phyloP scores from a whole-genome alignment of 1,140 invertebrate genomes.

The Eupristina koningsbergeri region DNA sequence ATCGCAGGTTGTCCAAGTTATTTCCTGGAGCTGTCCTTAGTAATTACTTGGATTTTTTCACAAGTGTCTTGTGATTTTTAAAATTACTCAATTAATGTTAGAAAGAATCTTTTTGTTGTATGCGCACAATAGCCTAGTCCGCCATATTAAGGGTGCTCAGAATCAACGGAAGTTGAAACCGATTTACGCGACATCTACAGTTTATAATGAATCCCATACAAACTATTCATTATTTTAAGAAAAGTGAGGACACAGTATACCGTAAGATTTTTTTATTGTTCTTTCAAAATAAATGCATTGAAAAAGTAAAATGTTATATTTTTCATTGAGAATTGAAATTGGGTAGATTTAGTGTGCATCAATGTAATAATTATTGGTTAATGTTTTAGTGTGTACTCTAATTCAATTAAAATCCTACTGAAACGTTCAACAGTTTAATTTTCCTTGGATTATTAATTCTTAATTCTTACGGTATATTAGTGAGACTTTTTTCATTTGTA shows the following conservation, averaged over 20 bases:
- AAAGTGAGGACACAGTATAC: neutral
- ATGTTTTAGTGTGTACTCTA: neutral
- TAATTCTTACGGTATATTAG: neutral
- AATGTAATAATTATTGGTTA: neutral
- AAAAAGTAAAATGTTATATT: too few relatives aligned
- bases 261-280: neutral
- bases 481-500: too few relatives aligned
- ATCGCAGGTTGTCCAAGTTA: neutral
- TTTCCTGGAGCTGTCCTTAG: neutral
- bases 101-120: neutral
- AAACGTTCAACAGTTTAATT: neutral
- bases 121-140: neutral
- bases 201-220: neutral
- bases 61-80: neutral
- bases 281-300: neutral
- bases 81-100: neutral
- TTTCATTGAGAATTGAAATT: neutral
- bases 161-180: conserved; percentile 30
- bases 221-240: neutral
- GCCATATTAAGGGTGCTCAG: conserved; percentile 27
- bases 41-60: neutral
- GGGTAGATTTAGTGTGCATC: neutral
- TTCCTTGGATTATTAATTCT: neutral
- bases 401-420: neutral
- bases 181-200: conserved; percentile 23